Evolutionary conservation across 1,140 invertebrate species (phyloP).

Genomic region (Nephotettix cincticeps): DNA sequence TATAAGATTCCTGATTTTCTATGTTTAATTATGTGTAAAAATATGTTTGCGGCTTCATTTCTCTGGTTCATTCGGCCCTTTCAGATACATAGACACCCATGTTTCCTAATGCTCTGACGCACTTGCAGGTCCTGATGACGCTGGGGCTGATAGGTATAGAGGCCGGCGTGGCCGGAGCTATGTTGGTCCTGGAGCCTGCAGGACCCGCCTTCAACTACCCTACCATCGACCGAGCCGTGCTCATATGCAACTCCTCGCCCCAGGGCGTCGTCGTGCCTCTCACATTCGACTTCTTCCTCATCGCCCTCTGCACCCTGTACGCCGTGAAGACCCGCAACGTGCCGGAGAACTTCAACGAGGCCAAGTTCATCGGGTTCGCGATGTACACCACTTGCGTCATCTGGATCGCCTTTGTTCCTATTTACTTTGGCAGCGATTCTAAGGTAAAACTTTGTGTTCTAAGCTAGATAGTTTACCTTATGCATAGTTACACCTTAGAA

Average conservation of each 20-base stretch:
- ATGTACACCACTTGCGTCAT: conserved; percentile 90
- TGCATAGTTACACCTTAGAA: no score
- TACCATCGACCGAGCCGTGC: conserved; percentile 53
- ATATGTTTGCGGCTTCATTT: no score
- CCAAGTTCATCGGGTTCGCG: conserved; percentile 80
- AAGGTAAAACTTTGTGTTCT: conserved; percentile 49
- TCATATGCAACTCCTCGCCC: conserved; percentile 70
- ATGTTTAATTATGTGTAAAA: no score
- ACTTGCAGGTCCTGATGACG: conserved; percentile 58
- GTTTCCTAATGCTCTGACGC: no score
- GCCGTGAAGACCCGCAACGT: conserved; percentile 84
- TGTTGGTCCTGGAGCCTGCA: conserved; percentile 58
- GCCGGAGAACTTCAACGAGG: conserved; percentile 88
- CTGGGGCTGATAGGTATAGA: conserved; percentile 68
- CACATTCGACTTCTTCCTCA: conserved; percentile 75
- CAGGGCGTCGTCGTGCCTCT: conserved; percentile 72
- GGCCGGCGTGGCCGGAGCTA: conserved; percentile 54
- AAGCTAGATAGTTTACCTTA: no score
- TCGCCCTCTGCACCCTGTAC: conserved; percentile 78
- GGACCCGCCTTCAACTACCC: conserved; percentile 67
- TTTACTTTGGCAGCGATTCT: conserved; percentile 76
- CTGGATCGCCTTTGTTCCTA: conserved; percentile 85
- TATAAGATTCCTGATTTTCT: no score
- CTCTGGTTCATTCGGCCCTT: no score
- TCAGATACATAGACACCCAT: no score